phyloP scores from a whole-genome alignment of 2,888 invertebrate species.

The Hirtodrosophila confusa region DNA sequence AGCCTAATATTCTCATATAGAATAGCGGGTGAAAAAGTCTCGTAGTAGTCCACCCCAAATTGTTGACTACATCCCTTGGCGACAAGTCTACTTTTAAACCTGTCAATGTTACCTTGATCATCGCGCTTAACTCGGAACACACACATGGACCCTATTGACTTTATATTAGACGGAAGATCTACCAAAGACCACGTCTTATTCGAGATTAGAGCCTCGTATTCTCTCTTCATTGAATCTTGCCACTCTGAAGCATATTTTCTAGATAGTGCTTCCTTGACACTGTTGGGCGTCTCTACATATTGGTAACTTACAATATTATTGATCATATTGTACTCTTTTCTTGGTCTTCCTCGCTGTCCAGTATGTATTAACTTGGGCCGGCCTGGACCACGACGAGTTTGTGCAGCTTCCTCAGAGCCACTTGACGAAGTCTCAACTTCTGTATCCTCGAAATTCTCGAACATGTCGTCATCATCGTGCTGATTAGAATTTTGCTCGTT shows the following conservation, averaged over 20 bases:
- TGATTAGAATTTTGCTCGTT: too few relatives aligned
- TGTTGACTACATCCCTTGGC: conserved; percentile 47
- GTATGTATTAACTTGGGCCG: conserved; percentile 15
- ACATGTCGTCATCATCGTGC: neutral
- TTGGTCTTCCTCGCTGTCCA: conserved; percentile 20
- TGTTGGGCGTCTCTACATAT: conserved; percentile 15
- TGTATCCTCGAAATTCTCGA: neutral
- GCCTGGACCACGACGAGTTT: conserved; percentile 10
- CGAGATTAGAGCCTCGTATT: conserved; percentile 25
- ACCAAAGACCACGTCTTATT: conserved; percentile 34
- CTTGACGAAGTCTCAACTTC: neutral
- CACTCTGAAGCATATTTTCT: conserved; percentile 6
- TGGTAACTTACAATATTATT: neutral
- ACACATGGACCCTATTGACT: conserved; percentile 46
- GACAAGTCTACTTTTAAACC: conserved; percentile 33
- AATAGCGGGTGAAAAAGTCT: conserved; percentile 49
- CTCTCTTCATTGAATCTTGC: conserved; percentile 27
- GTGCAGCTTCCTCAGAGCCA: neutral
- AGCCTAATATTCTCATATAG: conserved; percentile 49
- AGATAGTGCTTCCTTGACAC: conserved; percentile 6
- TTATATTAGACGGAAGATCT: conserved; percentile 23
- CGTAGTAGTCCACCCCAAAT: conserved; percentile 36
- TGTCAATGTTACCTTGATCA: conserved; percentile 26
- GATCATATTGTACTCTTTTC: conserved; percentile 2
- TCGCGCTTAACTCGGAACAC: conserved; percentile 37